Evolutionary conservation across 2,113 vertebrate species (phyloP).

Genomic region (Ictidomys tridecemlineatus): DNA sequence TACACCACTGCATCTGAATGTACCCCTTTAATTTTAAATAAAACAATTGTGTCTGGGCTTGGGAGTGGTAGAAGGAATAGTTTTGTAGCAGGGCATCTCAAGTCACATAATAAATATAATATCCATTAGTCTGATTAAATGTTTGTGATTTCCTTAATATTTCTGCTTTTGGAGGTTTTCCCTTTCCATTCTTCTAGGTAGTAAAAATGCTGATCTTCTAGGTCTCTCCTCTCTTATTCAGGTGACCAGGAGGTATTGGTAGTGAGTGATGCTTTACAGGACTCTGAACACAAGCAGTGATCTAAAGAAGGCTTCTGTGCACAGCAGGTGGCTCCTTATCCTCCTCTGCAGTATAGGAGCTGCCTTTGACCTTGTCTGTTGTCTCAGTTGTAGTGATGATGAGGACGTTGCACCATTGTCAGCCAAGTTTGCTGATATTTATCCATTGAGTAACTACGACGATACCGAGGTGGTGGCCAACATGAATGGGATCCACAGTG

Average conservation of each 20-base stretch:
- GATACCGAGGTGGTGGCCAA: conserved; percentile 90
- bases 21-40: background rate
- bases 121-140: background rate
- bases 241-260: background rate
- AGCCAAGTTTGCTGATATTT: conserved; percentile 95
- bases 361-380: background rate
- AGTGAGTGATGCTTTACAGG: accelerated
- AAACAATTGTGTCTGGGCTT: background rate
- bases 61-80: background rate
- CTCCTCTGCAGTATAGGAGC: accelerated
- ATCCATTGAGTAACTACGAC: conserved; percentile 93
- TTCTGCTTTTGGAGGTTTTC: background rate
- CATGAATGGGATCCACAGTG: conserved; percentile 94
- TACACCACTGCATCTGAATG: background rate
- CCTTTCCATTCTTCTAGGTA: background rate
- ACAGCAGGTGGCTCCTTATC: background rate
- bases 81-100: background rate
- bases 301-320: background rate
- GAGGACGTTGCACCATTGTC: conserved; percentile 94
- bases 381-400: conserved; percentile 91
- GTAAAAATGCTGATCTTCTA: background rate
- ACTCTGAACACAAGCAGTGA: accelerated
- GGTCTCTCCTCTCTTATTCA: background rate
- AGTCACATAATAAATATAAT: background rate
- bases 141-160: background rate